Evolutionary conservation across 2,888 invertebrate genomes (phyloP).

Genomic region (Mesopsocus fuscifrons): DNA sequence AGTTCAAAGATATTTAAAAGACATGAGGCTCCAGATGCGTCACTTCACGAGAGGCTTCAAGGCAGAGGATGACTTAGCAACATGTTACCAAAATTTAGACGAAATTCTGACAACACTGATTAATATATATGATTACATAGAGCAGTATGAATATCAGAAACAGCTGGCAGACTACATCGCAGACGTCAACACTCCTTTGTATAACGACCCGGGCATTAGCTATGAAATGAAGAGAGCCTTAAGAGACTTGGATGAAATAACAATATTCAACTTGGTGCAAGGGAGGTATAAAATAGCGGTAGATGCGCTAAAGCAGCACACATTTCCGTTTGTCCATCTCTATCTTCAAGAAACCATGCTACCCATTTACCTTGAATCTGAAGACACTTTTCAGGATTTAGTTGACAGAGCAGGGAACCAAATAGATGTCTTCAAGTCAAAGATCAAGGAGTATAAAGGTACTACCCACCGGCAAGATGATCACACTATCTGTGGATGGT

Average conservation of each 20-base stretch:
- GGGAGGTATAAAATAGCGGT: background rate
- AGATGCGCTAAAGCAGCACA: background rate
- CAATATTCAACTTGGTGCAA: background rate
- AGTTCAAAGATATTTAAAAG: background rate
- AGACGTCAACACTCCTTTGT: background rate
- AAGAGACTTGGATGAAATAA: background rate
- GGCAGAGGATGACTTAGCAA: background rate
- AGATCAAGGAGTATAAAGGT: background rate
- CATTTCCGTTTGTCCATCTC: background rate
- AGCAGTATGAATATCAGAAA: background rate
- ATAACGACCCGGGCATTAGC: too few species aligned
- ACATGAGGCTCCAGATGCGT: background rate
- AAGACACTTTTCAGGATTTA: background rate
- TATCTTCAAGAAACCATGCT: background rate
- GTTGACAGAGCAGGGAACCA: background rate
- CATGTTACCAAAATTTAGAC: background rate
- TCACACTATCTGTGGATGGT: background rate
- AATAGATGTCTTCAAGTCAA: background rate
- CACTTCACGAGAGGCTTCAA: background rate
- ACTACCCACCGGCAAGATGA: background rate
- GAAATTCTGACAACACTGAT: background rate
- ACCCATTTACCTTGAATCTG: background rate
- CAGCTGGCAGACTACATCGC: background rate
- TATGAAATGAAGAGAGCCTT: background rate
- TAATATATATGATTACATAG: background rate